These are phyloP conservation scores for Galago senegalensis DNA, from an alignment of 2,797 vertebrate genomes.

Conservation along the genomic window DNA sequence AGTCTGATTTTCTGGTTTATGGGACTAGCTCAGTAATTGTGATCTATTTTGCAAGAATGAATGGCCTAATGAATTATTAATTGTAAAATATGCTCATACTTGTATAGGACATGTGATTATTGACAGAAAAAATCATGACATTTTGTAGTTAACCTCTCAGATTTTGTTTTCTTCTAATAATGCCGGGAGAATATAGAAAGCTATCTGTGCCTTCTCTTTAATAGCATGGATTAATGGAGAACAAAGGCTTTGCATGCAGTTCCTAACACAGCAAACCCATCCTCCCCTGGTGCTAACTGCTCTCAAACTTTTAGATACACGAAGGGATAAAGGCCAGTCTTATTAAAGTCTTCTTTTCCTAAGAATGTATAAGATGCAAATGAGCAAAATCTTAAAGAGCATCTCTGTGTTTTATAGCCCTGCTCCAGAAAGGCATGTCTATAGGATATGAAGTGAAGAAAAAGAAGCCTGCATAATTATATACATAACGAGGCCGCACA, in stretches of 20 bases:
- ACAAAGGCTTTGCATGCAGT: background rate
- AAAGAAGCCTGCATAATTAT: background rate
- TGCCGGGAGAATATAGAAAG: background rate
- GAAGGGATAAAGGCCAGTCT: background rate
- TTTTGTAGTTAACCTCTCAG: background rate
- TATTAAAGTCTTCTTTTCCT: conserved; percentile 1
- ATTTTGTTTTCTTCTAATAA: conserved; percentile 19
- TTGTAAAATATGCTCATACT: background rate
- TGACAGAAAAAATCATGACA: conserved; percentile 17
- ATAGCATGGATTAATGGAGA: background rate
- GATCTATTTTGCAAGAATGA: conserved; percentile 24
- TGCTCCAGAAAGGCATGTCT: background rate
- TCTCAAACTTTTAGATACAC: background rate
- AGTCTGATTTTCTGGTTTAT: background rate
- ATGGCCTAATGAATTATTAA: background rate
- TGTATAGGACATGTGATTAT: background rate
- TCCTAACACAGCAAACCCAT: background rate
- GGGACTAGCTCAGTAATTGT: background rate
- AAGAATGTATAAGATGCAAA: conserved; percentile 32
- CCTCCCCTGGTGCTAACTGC: background rate
- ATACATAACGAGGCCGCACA: background rate
- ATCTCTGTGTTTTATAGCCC: background rate
- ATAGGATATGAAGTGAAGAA: background rate
- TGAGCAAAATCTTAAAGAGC: background rate
- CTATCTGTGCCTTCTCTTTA: background rate